Percentiles rank a stretch among this genome's conserved stretches.
Conservation (phyloP, 35 echinoderm and acorn worm species). For the Ophiothrix spiculata region DNA sequence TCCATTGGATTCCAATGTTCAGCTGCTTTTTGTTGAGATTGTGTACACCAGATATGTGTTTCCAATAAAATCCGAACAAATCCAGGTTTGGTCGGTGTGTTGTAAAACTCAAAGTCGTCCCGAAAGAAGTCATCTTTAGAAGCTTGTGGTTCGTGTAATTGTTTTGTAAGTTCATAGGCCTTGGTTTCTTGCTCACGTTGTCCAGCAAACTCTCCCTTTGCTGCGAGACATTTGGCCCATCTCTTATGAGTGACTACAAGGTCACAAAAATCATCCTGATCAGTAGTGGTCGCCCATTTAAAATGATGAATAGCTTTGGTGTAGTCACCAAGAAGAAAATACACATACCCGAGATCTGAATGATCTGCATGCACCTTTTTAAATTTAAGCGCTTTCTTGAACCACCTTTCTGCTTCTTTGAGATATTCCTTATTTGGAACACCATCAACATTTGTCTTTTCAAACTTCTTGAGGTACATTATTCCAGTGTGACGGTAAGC, state of each 20-base stretch:
- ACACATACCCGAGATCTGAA: conserved; percentile 68
- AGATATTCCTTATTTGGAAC: conserved; percentile 31
- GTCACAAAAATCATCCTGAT: conserved; percentile 76
- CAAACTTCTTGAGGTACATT: conserved; percentile 60
- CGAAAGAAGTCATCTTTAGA: conserved; percentile 52
- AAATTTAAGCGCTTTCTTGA: conserved; percentile 37
- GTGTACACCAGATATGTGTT: conserved; percentile 42
- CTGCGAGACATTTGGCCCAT: conserved; percentile 51
- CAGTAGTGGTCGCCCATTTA: conserved; percentile 37
- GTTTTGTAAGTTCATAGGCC: not conserved
- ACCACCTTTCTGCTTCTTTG: conserved; percentile 31
- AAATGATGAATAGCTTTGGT: conserved; percentile 46
- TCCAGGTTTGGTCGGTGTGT: not conserved
- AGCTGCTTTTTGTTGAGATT: not conserved
- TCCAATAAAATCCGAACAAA: conserved; percentile 37
- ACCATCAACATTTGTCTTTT: not conserved
- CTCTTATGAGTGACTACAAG: conserved; percentile 51
- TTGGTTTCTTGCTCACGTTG: not conserved
- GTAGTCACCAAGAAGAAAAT: conserved; percentile 39
- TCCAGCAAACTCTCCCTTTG: not conserved
- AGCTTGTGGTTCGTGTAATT: conserved; percentile 14
- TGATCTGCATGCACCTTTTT: conserved; percentile 70
- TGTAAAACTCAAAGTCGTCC: conserved; percentile 63
- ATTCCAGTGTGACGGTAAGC: conserved; percentile 56
- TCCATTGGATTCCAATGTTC: not conserved